Percentiles rank a stretch among this genome's conserved stretches.
These are phyloP conservation scores for Plagodis pulveraria DNA, from an alignment of 2,888 invertebrate species.

Conservation along the genomic window DNA sequence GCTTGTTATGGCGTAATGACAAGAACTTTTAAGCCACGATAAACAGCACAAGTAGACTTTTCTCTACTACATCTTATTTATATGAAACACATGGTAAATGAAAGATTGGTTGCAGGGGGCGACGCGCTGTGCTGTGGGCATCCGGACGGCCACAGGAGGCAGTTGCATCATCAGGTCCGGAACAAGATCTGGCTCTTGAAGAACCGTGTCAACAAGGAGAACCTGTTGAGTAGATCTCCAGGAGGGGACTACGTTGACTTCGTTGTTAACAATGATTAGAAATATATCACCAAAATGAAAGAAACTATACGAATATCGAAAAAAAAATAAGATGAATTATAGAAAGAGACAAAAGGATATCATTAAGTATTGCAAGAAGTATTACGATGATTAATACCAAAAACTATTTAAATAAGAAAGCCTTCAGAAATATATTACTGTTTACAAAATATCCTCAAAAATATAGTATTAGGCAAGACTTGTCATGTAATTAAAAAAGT, in stretches of 20 bases:
- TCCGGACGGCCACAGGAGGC: conserved; percentile 68
- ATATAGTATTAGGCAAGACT: too few species aligned
- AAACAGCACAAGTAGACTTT: neutral
- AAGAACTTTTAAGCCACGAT: too few species aligned
- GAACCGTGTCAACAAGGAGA: conserved; percentile 65
- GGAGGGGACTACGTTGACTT: conserved; percentile 74
- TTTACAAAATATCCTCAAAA: too few species aligned
- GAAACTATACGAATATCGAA: too few species aligned
- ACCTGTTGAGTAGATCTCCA: conserved; percentile 59
- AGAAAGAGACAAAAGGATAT: too few species aligned
- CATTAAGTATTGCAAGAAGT: too few species aligned
- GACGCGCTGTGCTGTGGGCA: conserved; percentile 63
- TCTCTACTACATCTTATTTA: neutral
- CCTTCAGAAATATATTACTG: too few species aligned
- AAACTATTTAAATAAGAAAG: too few species aligned
- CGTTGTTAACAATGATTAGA: conserved; percentile 74
- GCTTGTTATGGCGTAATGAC: too few species aligned
- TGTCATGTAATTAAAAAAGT: too few species aligned
- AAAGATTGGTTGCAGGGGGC: conserved; percentile 80
- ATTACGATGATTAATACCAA: too few species aligned
- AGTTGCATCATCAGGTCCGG: conserved; percentile 62
- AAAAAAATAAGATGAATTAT: too few species aligned
- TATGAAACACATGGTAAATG: conserved; percentile 28
- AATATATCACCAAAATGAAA: neutral
- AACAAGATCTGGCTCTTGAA: conserved; percentile 61